Conservation (phyloP, 2,797 vertebrate genomes). For the Cygnus olor region DNA sequence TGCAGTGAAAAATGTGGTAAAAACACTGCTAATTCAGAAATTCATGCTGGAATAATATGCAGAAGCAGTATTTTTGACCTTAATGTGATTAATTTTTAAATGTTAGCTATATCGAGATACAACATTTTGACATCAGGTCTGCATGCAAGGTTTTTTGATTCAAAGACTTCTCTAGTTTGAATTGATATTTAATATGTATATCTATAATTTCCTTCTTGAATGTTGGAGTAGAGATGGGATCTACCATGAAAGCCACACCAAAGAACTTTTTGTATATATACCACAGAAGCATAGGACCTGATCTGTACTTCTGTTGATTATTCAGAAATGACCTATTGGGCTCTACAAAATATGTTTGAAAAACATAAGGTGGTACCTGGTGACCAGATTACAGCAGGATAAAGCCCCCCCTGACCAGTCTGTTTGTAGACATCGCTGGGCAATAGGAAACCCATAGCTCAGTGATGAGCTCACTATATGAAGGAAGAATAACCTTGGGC, state of each 20-base stretch:
- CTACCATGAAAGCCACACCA: background rate
- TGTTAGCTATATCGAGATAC: background rate
- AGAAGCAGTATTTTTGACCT: background rate
- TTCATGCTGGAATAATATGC: background rate
- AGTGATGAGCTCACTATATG: background rate
- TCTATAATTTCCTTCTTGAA: background rate
- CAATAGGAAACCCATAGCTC: background rate
- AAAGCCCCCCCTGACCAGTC: background rate
- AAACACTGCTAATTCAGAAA: background rate
- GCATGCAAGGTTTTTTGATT: background rate
- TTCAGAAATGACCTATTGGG: background rate
- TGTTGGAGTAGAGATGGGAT: background rate
- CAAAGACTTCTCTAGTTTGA: background rate
- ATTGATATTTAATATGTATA: background rate
- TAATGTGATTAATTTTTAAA: background rate
- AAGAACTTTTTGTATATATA: background rate
- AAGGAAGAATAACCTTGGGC: background rate
- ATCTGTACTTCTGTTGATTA: background rate
- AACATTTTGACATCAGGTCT: background rate
- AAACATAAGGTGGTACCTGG: background rate
- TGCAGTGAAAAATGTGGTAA: background rate
- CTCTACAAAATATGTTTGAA: background rate
- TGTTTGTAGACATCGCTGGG: background rate
- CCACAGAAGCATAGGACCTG: background rate
- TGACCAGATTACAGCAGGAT: background rate